Conservation (phyloP, 2,113 vertebrate species). For the Scartelaos histophorus region DNA sequence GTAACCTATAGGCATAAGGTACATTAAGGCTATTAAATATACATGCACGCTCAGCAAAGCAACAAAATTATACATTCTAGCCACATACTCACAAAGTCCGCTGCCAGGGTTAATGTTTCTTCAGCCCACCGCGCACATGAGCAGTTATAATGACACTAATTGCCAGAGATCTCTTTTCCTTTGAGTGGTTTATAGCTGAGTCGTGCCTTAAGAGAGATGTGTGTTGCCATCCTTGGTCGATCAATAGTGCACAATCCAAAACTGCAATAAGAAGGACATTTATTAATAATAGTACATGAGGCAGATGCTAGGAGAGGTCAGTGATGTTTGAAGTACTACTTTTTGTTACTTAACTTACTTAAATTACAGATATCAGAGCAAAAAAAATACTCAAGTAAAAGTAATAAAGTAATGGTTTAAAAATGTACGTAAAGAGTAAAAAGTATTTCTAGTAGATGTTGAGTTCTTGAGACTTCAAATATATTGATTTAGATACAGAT, state of each 20-base stretch:
- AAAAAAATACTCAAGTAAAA: no score
- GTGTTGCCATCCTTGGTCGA: slow-evolving; percentile 53
- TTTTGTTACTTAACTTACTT: no score
- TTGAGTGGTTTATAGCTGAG: slow-evolving; percentile 49
- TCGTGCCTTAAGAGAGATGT: slow-evolving; percentile 59
- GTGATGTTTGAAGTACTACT: no score
- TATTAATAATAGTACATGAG: slow-evolving; percentile 54
- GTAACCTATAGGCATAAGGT: neutral
- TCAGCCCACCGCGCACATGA: slow-evolving; percentile 59
- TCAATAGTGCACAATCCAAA: slow-evolving; percentile 56
- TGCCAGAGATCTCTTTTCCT: slow-evolving; percentile 62
- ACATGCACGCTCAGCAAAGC: slow-evolving; percentile 14
- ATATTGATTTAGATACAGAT: no score
- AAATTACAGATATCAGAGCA: no score
- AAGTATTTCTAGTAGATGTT: no score
- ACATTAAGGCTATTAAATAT: slow-evolving; percentile 2
- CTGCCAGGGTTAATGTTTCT: slow-evolving; percentile 50
- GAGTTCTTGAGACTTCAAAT: no score
- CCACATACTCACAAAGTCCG: slow-evolving; percentile 50
- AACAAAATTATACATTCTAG: slow-evolving; percentile 46
- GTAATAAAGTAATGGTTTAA: no score
- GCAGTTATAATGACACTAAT: slow-evolving; percentile 65
- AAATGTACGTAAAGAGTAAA: no score
- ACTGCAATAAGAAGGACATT: slow-evolving; percentile 55
- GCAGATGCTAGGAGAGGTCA: slow-evolving; percentile 26